These are phyloP conservation scores for Campopleginae sp. DNA, from an alignment of 2,888 invertebrate species.

Conservation along the genomic window DNA sequence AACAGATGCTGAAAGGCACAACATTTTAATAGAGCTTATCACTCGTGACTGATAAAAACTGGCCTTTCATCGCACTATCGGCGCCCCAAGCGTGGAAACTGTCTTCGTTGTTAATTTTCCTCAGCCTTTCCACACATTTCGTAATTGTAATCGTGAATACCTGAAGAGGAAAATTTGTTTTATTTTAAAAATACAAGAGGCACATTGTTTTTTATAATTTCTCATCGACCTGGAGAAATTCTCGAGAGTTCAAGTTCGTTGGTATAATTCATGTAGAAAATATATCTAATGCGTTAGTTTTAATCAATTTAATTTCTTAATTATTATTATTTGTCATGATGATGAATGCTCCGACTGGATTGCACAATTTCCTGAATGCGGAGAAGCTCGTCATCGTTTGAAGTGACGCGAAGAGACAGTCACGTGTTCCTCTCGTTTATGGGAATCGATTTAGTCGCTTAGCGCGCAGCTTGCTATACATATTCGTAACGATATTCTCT, in stretches of 20 bases:
- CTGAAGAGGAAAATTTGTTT: neutral
- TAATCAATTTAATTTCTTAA: neutral
- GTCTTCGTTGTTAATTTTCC: neutral
- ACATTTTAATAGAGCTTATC: neutral
- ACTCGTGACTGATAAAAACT: neutral
- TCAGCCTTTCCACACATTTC: neutral
- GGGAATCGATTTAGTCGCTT: conserved; percentile 1
- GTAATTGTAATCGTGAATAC: neutral
- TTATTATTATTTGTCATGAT: neutral
- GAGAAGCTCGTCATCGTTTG: neutral
- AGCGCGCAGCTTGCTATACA: neutral
- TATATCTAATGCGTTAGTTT: too few relatives aligned
- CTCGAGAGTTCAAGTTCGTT: too few relatives aligned
- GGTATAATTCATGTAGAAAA: too few relatives aligned
- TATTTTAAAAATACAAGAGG: neutral
- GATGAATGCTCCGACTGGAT: neutral
- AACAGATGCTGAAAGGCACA: neutral
- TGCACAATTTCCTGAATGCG: conserved; percentile 2
- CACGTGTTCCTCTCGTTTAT: neutral
- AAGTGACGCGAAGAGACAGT: neutral
- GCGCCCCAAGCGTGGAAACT: neutral
- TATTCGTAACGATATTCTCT: conserved; percentile 15
- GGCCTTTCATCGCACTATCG: neutral
- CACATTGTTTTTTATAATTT: too few relatives aligned
- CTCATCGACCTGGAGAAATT: too few relatives aligned